Evolutionary conservation across 2,113 vertebrate species (phyloP).

Genomic region (Elanoides forficatus): DNA sequence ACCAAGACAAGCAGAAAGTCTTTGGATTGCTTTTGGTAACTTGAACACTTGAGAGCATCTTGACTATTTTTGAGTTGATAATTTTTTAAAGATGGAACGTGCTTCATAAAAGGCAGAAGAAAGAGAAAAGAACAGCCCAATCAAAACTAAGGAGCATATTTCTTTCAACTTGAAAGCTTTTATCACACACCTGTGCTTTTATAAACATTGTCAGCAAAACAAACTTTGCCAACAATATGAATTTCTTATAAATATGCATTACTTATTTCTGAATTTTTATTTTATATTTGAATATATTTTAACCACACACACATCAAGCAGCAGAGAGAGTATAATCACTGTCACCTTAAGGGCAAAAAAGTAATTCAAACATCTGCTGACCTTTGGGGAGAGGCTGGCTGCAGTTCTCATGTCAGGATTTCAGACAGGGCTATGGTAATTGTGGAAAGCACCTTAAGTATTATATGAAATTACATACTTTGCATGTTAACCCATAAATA

Average conservation of each 20-base stretch:
- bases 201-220: constrained; percentile 6
- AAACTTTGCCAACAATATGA: neutral
- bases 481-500: neutral
- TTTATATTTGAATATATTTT: neutral
- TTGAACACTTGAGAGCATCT: neutral
- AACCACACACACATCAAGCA: neutral
- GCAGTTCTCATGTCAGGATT: neutral
- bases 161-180: neutral
- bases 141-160: neutral
- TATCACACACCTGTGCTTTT: constrained; percentile 25
- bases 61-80: neutral
- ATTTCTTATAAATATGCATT: neutral
- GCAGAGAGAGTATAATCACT: neutral
- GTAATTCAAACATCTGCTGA: neutral
- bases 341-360: neutral
- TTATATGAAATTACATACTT: neutral
- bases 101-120: neutral
- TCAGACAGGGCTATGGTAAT: neutral
- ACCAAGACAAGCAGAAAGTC: neutral
- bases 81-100: neutral
- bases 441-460: neutral
- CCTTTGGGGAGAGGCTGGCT: neutral
- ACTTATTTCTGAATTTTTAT: neutral
- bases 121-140: neutral
- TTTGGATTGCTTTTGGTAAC: neutral